Conservation (phyloP, 2,797 vertebrate genomes). For the Somateria mollissima region DNA sequence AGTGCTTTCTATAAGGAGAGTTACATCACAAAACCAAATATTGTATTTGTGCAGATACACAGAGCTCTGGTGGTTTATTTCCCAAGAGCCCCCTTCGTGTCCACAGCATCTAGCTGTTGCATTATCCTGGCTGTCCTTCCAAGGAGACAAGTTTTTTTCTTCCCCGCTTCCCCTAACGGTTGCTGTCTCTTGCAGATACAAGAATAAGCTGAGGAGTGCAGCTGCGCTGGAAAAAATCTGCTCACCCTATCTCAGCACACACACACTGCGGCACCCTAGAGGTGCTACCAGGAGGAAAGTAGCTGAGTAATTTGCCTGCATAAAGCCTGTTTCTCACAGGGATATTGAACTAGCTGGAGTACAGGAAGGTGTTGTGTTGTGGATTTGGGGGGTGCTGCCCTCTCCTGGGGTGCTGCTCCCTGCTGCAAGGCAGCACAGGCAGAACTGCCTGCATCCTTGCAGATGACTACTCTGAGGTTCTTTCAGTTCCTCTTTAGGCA, state of each 20-base stretch:
- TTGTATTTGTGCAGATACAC: fast-evolving
- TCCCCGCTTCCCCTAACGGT: not conserved
- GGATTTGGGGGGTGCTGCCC: not conserved
- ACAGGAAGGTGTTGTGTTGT: not conserved
- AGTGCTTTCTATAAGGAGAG: fast-evolving
- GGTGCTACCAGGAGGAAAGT: not conserved
- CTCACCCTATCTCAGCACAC: not conserved
- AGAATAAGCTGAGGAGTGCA: not conserved
- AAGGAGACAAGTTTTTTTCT: not conserved
- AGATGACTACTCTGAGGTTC: not conserved
- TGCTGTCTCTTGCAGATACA: not conserved
- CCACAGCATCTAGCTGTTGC: not conserved
- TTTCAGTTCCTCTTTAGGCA: not conserved
- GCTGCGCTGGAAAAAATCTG: not conserved
- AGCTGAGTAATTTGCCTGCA: not conserved
- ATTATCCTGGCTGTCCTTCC: not conserved
- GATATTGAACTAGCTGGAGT: not conserved
- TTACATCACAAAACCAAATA: not conserved
- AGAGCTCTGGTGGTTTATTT: not conserved
- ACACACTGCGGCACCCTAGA: not conserved
- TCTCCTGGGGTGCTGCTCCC: not conserved
- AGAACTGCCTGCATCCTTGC: not conserved
- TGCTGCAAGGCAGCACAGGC: not conserved
- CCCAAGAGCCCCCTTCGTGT: not conserved
- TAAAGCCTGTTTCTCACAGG: not conserved